Evolutionary conservation across 1,140 invertebrate genomes (phyloP), one percentile per base, ranked within the genome.

Genomic region (Hyles euphorbiae): DNA sequence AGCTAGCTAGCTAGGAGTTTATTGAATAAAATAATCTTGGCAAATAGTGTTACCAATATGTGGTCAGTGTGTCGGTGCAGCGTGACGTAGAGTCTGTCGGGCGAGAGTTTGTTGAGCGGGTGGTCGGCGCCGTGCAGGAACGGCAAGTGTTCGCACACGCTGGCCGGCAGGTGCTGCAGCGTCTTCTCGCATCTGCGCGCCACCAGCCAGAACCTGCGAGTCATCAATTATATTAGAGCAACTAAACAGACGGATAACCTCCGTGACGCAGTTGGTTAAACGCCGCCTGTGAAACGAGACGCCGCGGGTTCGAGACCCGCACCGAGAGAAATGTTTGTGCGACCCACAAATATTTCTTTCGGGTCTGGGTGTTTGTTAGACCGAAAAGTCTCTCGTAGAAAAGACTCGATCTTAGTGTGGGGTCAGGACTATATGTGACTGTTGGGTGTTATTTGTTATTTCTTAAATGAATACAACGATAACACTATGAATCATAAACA

Each of bases 161-260:
- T 94, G 0, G 97, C 96, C 5, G 96, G 96, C 36, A 99, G 89
- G 89, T 98, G 96, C 75, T 99, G 97, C 2, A 98, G 89, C 0
- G 97, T 98, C 87, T 98, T 98, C 74, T 98, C 97, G 76, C 97
- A 98, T 5, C 98, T 91, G 50, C 96, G 92, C 68, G 97, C 93
- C 4, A 95, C 96, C 56, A 99, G 93, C 96, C 97, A 98, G 76
- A 93, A 96, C 72, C 94, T 96, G 65, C 33, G 7, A 58, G 72
- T 61, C 12, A 47, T 47, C 1, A 47, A 22, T 47, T 3, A 2
- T 3, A 22, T 3, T 22, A 47, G 1, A 45, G 10, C 6, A 47
- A 47, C 5, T 47, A 47, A 47, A 47, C 12, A 22, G 32, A 51
- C 32, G 3, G 1, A n/a, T n/a, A n/a, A n/a, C n/a, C n/a, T n/a